Evolutionary conservation across 1,140 invertebrate species (phyloP), one percentile per base, ranked within the genome.

Genomic region (Drosophila santomea): DNA sequence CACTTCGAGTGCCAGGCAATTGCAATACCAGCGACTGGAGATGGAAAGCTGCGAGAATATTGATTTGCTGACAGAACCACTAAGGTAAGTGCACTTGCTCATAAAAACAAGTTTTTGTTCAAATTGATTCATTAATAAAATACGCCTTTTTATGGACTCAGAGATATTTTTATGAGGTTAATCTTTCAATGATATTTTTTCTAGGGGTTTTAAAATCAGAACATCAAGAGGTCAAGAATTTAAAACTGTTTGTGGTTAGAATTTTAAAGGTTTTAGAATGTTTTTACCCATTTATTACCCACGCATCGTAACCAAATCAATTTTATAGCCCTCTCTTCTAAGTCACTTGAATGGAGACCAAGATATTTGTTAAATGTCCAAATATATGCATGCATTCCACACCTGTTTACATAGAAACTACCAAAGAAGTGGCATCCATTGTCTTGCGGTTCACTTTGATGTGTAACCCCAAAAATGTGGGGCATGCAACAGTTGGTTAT

Each of bases 41-140:
- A 88, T 91, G 58, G 85, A 91, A 23, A 91, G 90, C 74, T 91
- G 74, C 43, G 90, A 91, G 10, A 58, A 58, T 41, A 84, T 91
- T 23, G 36, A 68, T 43, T 76, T 88, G 76, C 66, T 90, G 82
- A 55, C 76, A 58, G 44, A 39, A 54, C 54, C 75, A 55, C 73
- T 71, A 52, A 82, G 89, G 90, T 91, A 51, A 88, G 90, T 72
- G 5, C 3, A 36, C 2, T 35, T 4, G 6, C 17, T 4, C 5
- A 35, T n/a, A 25, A 44, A 11, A 3, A 17, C 15, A 20, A 11
- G 43, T 17, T 11, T 44, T 10, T 14, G n/a, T 6, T 6, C 6
- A 2, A 8, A 32, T 32, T 32, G 2, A 32, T 32, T 32, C 32
- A 32, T 32, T 32, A 32, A 32, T 32, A 32, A 32, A 32, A 10